Base-by-base conservation (phyloP, 2,113 vertebrate species). In the Malurus cyaneus region DNA sequence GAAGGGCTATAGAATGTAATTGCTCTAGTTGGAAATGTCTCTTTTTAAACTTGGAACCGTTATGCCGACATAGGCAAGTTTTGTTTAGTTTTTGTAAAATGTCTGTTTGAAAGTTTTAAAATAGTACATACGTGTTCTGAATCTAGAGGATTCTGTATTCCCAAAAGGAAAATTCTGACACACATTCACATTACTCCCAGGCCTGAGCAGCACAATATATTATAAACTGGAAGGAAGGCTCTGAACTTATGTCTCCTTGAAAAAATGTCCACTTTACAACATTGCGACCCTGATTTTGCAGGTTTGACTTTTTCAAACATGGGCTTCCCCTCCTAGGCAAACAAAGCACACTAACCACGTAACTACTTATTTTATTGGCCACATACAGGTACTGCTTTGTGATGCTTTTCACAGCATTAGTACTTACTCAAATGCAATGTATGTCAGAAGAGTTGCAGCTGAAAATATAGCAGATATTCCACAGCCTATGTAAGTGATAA, bases 361-460 rank as follows among this genome's bases (percentile, higher is more conserved):
- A 57, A 59, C 9, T 57, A 53, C n/a, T 65, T 42, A 42, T 54
- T 72, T 67, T 52, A 47, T 73, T 78, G 17, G 59, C 50, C 65
- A 57, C 24, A 66, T 11, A 49, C 26, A 71, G 19, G 26, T 69
- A 36, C n/a, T 21, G 15, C 52, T 67, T 61, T 86, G 47, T 80
- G 18, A 54, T 17, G 21, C 2, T 77, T 59, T 80, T 41, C 46
- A 72, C 31, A n/a, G 54, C 77, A 83, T 36, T 89, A 76, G 89
- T 71, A 98, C 99, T 99, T 96, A 99, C 99, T 99, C 99, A 89
- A 99, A 99, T 31, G 99, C 98, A 81, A 99, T 97, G 67, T 99
- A 99, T 29, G 99, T 99, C 80, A 99, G 98, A 85, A 99, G 98
- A 50, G 99, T 99, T 54, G 98, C 98, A 28, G 99, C 99, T 23